phyloP scores from a whole-genome alignment of 2,888 invertebrate genomes.

The Pristionchus arcanus region DNA sequence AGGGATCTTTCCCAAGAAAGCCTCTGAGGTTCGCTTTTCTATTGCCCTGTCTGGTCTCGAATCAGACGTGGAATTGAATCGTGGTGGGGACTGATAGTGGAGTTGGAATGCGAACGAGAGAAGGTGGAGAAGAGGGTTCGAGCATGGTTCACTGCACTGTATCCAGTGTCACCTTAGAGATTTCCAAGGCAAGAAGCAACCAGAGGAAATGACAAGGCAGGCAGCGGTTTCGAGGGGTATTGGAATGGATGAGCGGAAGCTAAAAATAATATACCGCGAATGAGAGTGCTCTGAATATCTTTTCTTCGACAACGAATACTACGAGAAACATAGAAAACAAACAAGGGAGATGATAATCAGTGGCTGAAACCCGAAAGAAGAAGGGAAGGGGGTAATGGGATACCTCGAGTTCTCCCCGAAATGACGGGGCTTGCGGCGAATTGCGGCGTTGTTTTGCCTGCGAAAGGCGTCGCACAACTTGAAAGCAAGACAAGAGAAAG shows the following conservation, averaged over 20 bases:
- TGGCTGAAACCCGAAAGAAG: not conserved
- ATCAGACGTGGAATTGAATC: not conserved
- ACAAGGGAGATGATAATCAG: not conserved
- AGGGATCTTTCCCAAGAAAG: too few relatives aligned
- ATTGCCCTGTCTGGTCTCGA: not conserved
- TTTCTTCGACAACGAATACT: not conserved
- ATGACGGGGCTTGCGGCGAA: not conserved
- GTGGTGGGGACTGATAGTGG: not conserved
- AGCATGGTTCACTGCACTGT: not conserved
- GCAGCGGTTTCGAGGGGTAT: not conserved
- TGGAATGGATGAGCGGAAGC: not conserved
- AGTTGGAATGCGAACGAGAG: not conserved
- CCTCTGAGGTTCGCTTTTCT: too few relatives aligned
- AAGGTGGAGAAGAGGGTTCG: not conserved
- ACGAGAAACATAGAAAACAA: not conserved
- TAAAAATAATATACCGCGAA: too few relatives aligned
- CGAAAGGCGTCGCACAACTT: not conserved
- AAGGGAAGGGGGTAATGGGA: not conserved
- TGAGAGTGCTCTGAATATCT: not conserved
- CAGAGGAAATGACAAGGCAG: not conserved
- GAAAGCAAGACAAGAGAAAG: slow-evolving; percentile 1
- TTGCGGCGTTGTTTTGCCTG: not conserved
- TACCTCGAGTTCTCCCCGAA: not conserved
- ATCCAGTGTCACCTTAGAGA: not conserved
- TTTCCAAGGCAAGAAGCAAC: not conserved